Base-by-base conservation (phyloP, 1,140 invertebrate genomes). In the Pogonus chalceus region DNA sequence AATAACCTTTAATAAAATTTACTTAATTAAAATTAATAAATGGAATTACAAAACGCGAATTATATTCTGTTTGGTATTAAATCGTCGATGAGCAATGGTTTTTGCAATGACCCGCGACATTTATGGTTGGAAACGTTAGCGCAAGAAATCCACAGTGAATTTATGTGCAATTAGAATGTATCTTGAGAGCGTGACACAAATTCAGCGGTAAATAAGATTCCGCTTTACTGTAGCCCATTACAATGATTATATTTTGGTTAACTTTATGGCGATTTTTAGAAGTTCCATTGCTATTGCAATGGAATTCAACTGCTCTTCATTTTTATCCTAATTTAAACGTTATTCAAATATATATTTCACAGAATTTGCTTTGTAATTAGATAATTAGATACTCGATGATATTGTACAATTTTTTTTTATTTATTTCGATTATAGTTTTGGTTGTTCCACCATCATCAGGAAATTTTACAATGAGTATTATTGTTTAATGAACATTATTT, bases 91-190 rank as follows among this genome's bases (percentile, higher is more conserved):
- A 31, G 14, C 4, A 7, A 31, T 31, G 14, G 4, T 7, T 7
- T 14, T 31, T 31, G 14, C 4, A 31, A 31, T 7, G 14, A 31
- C 14, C 4, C 4, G 14, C 26, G 26, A 31, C 26, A 31, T 31
- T 31, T 31, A 31, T 14, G 26, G 26, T 4, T 31, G 14, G 14
- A 31, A 31, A 31, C 4, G 4, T 31, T 31, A 7, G 26, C 14
- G 26, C 26, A 14, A 7, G 26, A 4, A 31, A 31, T 16, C 4
- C 9, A 16, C 37, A 12, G 37, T 43, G 37, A 43, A 43, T 43
- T 43, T 43, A 43, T 43, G 37, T 43, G 37, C 37, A 43, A 43
- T 43, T 43, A 43, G 37, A 43, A 43, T 43, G 37, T 43, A 43
- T 43, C 37, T 43, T 43, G 37, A 43, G 37, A 43, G 18, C 37